Conservation (phyloP, 2,888 invertebrate species). For the Philaethria dido region DNA sequence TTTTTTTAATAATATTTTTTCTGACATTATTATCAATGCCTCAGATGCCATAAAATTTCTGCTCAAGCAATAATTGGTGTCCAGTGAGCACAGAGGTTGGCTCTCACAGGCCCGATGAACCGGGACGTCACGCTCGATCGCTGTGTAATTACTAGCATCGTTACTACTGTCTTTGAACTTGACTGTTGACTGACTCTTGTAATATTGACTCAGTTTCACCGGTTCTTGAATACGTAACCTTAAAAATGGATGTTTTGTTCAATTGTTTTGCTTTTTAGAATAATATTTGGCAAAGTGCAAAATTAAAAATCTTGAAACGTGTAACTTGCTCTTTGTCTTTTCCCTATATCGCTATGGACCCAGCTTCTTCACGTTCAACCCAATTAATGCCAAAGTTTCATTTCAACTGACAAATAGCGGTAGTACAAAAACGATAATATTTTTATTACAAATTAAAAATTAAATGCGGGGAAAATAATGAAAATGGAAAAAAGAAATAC, state of each 20-base stretch:
- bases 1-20: background rate
- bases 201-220: background rate
- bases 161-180: slow-evolving; percentile 38
- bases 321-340: too few species aligned
- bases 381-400: too few species aligned
- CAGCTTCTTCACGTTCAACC: too few species aligned
- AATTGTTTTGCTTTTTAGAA: background rate
- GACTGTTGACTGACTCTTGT: slow-evolving; percentile 32
- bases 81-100: slow-evolving; percentile 12
- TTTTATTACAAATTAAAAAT: too few species aligned
- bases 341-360: too few species aligned
- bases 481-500: too few species aligned
- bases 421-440: too few species aligned
- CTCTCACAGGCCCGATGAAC: slow-evolving; percentile 24
- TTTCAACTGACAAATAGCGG: too few species aligned
- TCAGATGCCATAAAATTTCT: background rate
- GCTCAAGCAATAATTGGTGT: slow-evolving; percentile 9
- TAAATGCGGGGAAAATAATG: too few species aligned
- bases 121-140: slow-evolving; percentile 29
- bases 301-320: too few species aligned
- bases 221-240: slow-evolving; percentile 8
- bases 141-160: slow-evolving; percentile 30
- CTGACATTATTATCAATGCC: background rate
- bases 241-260: slow-evolving; percentile 9
- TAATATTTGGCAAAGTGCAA: background rate